Evolutionary conservation across 2,888 invertebrate species (phyloP).

Genomic region (Poecilus cupreus): DNA sequence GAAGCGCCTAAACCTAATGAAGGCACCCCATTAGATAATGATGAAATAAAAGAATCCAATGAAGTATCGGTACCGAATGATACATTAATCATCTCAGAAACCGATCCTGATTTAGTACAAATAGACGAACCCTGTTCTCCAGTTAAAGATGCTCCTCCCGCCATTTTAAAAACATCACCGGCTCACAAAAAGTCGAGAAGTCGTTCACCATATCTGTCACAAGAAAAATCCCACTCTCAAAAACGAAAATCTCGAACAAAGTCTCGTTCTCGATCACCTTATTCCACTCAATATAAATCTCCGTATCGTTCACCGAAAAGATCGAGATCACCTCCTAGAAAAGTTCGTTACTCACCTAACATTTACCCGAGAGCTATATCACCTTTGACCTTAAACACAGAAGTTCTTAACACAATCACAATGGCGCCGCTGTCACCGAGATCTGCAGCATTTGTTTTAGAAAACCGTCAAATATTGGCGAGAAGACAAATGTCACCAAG

Average conservation of each 20-base stretch:
- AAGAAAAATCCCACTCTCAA: slow-evolving; percentile 25
- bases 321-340: slow-evolving; percentile 64
- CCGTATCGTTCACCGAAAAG: slow-evolving; percentile 61
- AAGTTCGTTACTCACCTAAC: slow-evolving; percentile 64
- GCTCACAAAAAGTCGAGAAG: slow-evolving; percentile 5
- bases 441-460: slow-evolving; percentile 71
- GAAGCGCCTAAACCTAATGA: background rate
- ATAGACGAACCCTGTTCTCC: background rate
- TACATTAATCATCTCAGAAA: slow-evolving; percentile 43
- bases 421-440: slow-evolving; percentile 71
- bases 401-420: slow-evolving; percentile 65
- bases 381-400: slow-evolving; percentile 68
- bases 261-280: slow-evolving; percentile 61
- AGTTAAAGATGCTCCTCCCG: background rate
- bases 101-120: slow-evolving; percentile 46
- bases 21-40: background rate
- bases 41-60: background rate
- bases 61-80: background rate
- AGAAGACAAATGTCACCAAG: slow-evolving; percentile 69
- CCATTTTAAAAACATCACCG: background rate
- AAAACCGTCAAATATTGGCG: slow-evolving; percentile 72
- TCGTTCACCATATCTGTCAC: slow-evolving; percentile 7
- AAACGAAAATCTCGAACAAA: slow-evolving; percentile 16
- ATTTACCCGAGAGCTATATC: slow-evolving; percentile 67
- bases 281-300: slow-evolving; percentile 64